These are phyloP conservation scores for Amiota minor DNA, from an alignment of 2,888 invertebrate species.

Conservation along the genomic window DNA sequence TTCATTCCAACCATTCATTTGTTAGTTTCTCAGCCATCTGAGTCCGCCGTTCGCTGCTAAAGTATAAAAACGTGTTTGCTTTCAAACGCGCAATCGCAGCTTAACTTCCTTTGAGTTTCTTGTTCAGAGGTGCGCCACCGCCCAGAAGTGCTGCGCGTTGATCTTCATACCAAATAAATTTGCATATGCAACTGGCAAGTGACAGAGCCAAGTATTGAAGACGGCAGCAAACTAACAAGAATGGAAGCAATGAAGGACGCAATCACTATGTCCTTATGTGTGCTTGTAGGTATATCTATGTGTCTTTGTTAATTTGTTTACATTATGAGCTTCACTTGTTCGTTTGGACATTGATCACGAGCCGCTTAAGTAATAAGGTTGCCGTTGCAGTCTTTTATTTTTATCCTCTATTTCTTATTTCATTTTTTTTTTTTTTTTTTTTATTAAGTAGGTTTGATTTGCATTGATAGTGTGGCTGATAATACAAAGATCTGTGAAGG, in stretches of 20 bases:
- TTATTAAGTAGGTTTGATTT: neutral
- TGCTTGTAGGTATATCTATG: conserved; percentile 28
- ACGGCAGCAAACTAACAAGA: neutral
- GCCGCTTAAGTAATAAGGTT: conserved; percentile 61
- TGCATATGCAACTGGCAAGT: conserved; percentile 31
- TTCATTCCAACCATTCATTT: conserved; percentile 4
- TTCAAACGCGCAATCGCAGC: conserved; percentile 71
- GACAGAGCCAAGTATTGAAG: neutral
- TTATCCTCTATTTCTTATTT: conserved; percentile 23
- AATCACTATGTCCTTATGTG: neutral
- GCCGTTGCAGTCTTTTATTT: conserved; percentile 58
- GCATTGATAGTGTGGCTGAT: neutral
- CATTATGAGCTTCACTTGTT: conserved; percentile 72
- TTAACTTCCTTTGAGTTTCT: conserved; percentile 49
- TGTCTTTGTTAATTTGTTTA: conserved; percentile 71
- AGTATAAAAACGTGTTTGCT: conserved; percentile 74
- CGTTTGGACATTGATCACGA: conserved; percentile 56
- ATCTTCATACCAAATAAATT: conserved; percentile 38
- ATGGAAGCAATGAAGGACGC: neutral
- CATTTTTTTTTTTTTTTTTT: conserved; percentile 25
- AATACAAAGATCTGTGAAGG: too few relatives aligned
- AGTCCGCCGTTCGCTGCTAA: conserved; percentile 56
- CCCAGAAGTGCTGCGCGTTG: conserved; percentile 61
- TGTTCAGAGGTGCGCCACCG: conserved; percentile 59
- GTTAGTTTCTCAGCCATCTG: neutral